Base-by-base conservation (phyloP, 2,113 vertebrate species). In the Takifugu bimaculatus region DNA sequence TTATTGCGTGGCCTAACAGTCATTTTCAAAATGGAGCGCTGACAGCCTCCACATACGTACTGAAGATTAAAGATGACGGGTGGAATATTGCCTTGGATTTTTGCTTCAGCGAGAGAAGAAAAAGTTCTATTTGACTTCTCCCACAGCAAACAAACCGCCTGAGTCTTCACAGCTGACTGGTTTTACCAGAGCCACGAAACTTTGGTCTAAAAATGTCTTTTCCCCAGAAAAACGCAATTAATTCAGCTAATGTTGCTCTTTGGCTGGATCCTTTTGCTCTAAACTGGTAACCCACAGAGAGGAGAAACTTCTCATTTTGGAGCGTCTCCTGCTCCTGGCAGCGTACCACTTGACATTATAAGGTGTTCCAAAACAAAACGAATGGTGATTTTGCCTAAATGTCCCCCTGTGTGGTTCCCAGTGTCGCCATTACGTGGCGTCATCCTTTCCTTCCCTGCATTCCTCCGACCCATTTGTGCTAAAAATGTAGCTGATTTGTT, bases 401-500 rank as follows among this genome's bases (percentile, higher is more conserved):
- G 35, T 4, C 25, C 44, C 25, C 25, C 7, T 1, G 25, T 47
- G 13, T 58, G 13, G 9, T 59, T 60, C 39, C 5, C 4, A 13
- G 49, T 60, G 57, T 26, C 5, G 2, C 50, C 39, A 12, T 68
- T 45, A 15, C 1, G 0, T n/a, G 13, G 25, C 27, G 35, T 5
- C 28, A 47, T 35, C 2, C 57, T 65, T 28, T 53, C 0, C 20
- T 29, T 42, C 11, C 65, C 47, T n/a, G 47, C 13, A 9, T 45
- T 2, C 54, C 54, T 59, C 26, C 13, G 59, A 56, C 32, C 56
- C 66, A 45, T 50, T 35, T 66, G 51, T 54, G 20, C 57, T 61
- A 57, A 73, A 39, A 45, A 59, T 65, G 35, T 60, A n/a, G 20
- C 50, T 58, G 52, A 49, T 57, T 63, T 77, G 39, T 54, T 35